Evolutionary conservation across 2,113 vertebrate species (phyloP).

Genomic region (Ardeotis arabs): DNA sequence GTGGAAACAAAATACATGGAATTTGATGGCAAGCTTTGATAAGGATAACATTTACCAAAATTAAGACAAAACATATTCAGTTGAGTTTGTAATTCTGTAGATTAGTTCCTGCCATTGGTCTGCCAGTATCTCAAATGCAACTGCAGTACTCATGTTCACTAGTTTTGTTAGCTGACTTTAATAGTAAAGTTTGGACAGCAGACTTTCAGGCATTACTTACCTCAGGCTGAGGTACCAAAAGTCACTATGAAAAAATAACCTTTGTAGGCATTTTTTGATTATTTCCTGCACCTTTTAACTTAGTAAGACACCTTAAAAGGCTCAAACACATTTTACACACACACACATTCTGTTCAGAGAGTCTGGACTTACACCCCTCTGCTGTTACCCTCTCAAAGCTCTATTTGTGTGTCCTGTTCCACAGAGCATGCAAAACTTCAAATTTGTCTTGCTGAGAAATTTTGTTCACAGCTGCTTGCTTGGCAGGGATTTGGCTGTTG

Average conservation of each 20-base stretch:
- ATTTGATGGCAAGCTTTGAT: neutral
- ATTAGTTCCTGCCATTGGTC: neutral
- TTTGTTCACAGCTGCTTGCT: slow-evolving; percentile 59
- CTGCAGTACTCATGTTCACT: neutral
- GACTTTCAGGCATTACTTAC: neutral
- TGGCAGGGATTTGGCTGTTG: neutral
- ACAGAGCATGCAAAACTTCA: neutral
- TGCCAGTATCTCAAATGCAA: neutral
- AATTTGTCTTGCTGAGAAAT: slow-evolving; percentile 29
- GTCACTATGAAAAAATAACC: neutral
- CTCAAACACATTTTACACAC: neutral
- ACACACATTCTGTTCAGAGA: neutral
- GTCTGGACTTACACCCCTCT: neutral
- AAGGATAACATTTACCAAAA: neutral
- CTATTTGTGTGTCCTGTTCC: neutral
- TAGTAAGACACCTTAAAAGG: neutral
- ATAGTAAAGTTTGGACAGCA: neutral
- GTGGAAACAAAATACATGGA: neutral
- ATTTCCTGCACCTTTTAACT: neutral
- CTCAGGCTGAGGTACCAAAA: neutral
- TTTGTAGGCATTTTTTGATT: neutral
- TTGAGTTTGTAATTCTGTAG: neutral
- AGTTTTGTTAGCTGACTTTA: neutral
- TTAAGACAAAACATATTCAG: neutral
- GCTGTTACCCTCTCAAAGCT: neutral